Conservation (phyloP, 2,888 invertebrate species). For the Odontothrips loti region DNA sequence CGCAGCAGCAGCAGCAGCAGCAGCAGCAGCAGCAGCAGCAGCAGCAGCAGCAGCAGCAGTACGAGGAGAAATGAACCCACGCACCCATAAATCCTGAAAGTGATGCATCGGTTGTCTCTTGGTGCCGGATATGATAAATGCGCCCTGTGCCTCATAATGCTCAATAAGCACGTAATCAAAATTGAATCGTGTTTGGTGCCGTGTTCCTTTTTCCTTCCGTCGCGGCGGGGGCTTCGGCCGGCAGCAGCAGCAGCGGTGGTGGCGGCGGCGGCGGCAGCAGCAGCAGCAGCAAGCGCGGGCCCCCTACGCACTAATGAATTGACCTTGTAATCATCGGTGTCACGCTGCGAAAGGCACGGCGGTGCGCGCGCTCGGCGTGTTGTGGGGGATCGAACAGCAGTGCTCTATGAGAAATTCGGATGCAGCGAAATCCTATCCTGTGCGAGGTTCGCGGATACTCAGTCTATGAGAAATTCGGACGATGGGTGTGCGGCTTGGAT, state of each 20-base stretch:
- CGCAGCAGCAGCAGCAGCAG: not conserved
- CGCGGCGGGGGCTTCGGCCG: not conserved
- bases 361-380: too few relatives aligned
- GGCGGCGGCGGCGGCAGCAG: not conserved
- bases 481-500: too few relatives aligned
- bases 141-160: conserved; percentile 10
- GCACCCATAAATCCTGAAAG: conserved; percentile 11
- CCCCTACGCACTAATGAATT: not conserved
- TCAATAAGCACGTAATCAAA: conserved; percentile 25
- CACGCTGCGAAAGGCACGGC: not conserved
- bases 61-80: conserved; percentile 18
- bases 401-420: too few relatives aligned
- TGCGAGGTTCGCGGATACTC: too few relatives aligned
- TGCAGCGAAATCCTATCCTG: too few relatives aligned
- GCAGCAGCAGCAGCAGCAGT: not conserved
- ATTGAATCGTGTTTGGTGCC: conserved; percentile 24
- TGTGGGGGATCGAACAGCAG: too few relatives aligned
- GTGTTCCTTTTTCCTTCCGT: conserved; percentile 20
- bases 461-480: too few relatives aligned
- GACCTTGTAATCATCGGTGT: not conserved
- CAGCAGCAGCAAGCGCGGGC: not conserved
- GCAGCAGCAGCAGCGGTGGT: not conserved
- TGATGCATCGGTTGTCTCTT: conserved; percentile 19
- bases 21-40: not conserved
- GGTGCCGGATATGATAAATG: conserved; percentile 24